Base-by-base conservation (phyloP, 2,888 invertebrate genomes). In the Polylopha cassiicola region DNA sequence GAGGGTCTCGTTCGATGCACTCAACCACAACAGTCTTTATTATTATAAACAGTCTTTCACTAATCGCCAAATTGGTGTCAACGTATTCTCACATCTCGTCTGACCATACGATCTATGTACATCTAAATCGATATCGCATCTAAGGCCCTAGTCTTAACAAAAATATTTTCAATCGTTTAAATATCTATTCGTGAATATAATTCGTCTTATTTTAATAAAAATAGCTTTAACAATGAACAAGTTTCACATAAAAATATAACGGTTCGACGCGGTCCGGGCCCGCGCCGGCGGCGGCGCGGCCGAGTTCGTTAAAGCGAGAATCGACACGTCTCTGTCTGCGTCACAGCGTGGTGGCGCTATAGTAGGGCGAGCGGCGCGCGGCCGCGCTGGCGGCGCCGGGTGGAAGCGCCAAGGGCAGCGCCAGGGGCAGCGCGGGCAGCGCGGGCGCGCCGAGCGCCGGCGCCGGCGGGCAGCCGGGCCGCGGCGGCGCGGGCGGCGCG, bases 181-280 rank as follows among this genome's bases (percentile, higher is more conserved):
- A 74, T 46, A 48, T 48, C 68, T 66, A 73, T 78, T 78, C 68
- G 76, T 78, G 79, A 78, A 81, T 81, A 82, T 79, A 82, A 79
- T 74, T 70, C 72, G 65, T 78, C 80, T 78, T 75, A 74, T 72
- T 64, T 71, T 68, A 73, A 76, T 75, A 75, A 78, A 80, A 76
- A 82, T 81, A 80, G 78, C 75, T 81, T 74, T 79, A 82, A 84
- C 80, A 84, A 75, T 76, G 78, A 80, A 80, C 78, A 80, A 73
- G 71, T 73, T 44, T 74, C 68, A 82, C 81, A 81, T 61, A 81
- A 81, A 81, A 77, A 79, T 80, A 80, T 73, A 64, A 75, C 73
- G 77, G 73, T 69, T 76, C 72, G 75, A 75, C 74, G 73, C 70
- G 76, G 70, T 79, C 76, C 74, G 68, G 65, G 70, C 62, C 67